Evolutionary conservation across 2,888 invertebrate genomes (phyloP).

Genomic region (Caenorhabditis afra): DNA sequence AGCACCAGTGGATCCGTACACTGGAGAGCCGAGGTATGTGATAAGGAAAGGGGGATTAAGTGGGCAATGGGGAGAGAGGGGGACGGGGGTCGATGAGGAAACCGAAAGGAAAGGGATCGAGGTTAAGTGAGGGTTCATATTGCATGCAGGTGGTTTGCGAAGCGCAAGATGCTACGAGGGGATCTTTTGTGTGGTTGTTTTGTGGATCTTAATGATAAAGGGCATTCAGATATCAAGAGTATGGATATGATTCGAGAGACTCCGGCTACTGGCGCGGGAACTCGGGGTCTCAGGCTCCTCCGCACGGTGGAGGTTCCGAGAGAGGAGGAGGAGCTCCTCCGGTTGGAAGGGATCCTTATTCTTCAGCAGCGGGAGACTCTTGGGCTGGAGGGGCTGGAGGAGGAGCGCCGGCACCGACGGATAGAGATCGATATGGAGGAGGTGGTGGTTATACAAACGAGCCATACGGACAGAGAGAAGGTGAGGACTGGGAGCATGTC

Average conservation of each 20-base stretch:
- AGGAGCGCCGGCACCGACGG: conserved; percentile 13
- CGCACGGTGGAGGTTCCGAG: conserved; percentile 23
- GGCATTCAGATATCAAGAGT: conserved; percentile 51
- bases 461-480: conserved; percentile 58
- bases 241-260: conserved; percentile 43
- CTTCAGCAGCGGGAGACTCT: conserved; percentile 37
- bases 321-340: conserved; percentile 7
- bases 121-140: no score
- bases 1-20: conserved; percentile 26
- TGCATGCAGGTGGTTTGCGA: no score
- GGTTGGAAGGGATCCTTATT: conserved; percentile 27
- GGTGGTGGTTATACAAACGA: conserved; percentile 43
- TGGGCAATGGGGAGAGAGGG: neutral
- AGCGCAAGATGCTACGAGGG: no score
- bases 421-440: conserved; percentile 45
- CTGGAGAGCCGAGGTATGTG: conserved; percentile 28
- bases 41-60: neutral
- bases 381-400: conserved; percentile 37
- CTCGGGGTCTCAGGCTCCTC: conserved; percentile 9
- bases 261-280: conserved; percentile 48
- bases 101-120: neutral
- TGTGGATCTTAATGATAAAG: conserved; percentile 11
- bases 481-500: conserved; percentile 21
- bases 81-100: neutral
- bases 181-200: conserved; percentile 8